These are phyloP conservation scores for Enteromius paludinosus DNA, from an alignment of 2,797 vertebrate genomes.

Conservation along the genomic window DNA sequence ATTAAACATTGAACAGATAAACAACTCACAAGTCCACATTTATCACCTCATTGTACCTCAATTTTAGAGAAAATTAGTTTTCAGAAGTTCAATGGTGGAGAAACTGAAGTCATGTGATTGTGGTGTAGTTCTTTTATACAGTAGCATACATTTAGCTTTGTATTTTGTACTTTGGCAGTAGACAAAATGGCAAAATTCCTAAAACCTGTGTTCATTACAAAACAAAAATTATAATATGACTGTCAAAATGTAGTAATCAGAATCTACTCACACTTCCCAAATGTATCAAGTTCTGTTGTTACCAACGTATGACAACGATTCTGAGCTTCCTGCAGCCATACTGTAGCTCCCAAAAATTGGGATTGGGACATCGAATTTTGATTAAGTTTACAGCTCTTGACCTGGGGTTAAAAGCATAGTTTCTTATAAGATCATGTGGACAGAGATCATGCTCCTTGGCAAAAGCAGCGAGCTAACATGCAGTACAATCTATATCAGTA, in stretches of 20 bases:
- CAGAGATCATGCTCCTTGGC: neutral
- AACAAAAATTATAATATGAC: too few relatives aligned
- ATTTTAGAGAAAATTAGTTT: too few relatives aligned
- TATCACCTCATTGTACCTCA: neutral
- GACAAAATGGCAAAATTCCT: too few relatives aligned
- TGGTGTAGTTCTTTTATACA: too few relatives aligned
- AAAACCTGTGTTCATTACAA: too few relatives aligned
- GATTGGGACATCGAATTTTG: neutral
- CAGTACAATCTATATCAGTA: neutral
- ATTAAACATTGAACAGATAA: neutral
- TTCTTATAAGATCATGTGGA: neutral
- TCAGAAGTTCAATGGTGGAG: too few relatives aligned
- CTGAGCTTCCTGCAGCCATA: neutral
- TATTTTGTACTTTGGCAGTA: too few relatives aligned
- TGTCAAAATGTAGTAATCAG: too few relatives aligned
- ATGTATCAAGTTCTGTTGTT: neutral
- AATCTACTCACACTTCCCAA: neutral
- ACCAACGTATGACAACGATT: neutral
- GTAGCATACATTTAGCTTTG: too few relatives aligned
- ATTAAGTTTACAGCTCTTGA: neutral
- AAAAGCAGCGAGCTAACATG: neutral
- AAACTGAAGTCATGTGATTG: too few relatives aligned
- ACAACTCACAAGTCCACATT: neutral
- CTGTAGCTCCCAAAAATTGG: too few relatives aligned
- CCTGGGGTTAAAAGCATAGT: neutral